phyloP scores from a whole-genome alignment of 2,888 invertebrate species.

The Hipparchia sbordonii region DNA sequence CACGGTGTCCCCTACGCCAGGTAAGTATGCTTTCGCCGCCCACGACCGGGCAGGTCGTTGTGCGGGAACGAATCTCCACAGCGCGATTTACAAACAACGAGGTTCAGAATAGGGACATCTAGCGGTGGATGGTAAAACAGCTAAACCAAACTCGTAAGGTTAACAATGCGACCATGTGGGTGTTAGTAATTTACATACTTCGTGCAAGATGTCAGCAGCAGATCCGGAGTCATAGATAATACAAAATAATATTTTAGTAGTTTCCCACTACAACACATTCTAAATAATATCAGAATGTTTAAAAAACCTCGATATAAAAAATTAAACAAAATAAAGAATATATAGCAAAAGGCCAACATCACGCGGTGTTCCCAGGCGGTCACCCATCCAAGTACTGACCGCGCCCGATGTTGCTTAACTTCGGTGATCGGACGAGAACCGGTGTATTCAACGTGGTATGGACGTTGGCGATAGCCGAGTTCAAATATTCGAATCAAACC shows the following conservation, averaged over 20 bases:
- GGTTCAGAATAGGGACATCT: conserved; percentile 23
- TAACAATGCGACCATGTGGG: too few relatives aligned
- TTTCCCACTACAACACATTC: too few relatives aligned
- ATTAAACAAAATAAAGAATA: not conserved
- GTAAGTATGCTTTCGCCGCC: conserved; percentile 38
- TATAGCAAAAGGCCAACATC: conserved; percentile 30
- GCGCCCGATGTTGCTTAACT: conserved; percentile 55
- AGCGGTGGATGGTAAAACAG: not conserved
- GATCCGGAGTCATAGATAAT: too few relatives aligned
- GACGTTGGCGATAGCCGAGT: conserved; percentile 46
- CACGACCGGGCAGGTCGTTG: conserved; percentile 2
- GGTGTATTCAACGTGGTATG: conserved; percentile 48
- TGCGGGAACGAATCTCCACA: conserved; percentile 18
- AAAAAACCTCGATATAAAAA: not conserved
- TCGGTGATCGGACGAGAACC: conserved; percentile 56
- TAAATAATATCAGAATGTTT: too few relatives aligned
- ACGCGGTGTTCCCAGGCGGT: conserved; percentile 60
- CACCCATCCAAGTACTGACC: conserved; percentile 55
- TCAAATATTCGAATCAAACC: too few relatives aligned
- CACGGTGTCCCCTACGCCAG: conserved; percentile 56
- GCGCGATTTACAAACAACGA: conserved; percentile 22
- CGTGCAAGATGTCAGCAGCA: too few relatives aligned
- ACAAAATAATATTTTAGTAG: too few relatives aligned
- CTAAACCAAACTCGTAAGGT: too few relatives aligned
- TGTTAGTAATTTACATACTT: too few relatives aligned